Conservation (phyloP, 2,797 vertebrate genomes). For the Phataginus tricuspis region DNA sequence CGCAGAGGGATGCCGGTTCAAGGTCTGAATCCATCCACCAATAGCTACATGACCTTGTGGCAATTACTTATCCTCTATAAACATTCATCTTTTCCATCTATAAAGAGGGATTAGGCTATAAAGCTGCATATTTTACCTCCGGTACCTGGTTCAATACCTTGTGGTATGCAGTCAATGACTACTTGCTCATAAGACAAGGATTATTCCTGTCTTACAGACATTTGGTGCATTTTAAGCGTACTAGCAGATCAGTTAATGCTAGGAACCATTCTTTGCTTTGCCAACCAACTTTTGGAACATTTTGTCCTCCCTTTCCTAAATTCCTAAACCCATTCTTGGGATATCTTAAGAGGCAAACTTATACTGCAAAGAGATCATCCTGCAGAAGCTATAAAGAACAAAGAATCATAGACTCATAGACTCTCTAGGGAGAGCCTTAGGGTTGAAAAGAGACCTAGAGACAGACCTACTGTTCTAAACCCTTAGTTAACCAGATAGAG, state of each 20-base stretch:
- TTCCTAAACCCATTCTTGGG: not conserved
- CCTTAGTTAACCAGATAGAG: not conserved
- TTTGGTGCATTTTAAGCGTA: not conserved
- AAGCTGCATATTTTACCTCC: not conserved
- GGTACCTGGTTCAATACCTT: not conserved
- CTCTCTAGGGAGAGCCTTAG: not conserved
- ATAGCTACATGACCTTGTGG: not conserved
- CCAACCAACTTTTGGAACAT: not conserved
- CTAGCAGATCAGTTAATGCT: not conserved
- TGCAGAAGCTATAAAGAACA: not conserved
- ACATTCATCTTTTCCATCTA: not conserved
- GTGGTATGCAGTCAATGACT: not conserved
- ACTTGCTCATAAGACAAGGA: not conserved
- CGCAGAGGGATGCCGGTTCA: not conserved
- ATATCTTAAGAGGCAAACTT: not conserved
- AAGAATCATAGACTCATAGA: not conserved
- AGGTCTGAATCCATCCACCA: not conserved
- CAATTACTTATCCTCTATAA: not conserved
- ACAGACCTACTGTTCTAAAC: not conserved
- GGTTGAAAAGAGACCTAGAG: not conserved
- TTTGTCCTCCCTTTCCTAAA: conserved; percentile 22
- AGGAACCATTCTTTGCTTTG: conserved; percentile 6
- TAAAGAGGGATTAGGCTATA: not conserved
- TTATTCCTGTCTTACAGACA: not conserved
- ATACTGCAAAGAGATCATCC: not conserved